Evolutionary conservation across 2,888 invertebrate species (phyloP), one percentile per base, ranked within the genome.

Genomic region (Ypsolopha scabrella): DNA sequence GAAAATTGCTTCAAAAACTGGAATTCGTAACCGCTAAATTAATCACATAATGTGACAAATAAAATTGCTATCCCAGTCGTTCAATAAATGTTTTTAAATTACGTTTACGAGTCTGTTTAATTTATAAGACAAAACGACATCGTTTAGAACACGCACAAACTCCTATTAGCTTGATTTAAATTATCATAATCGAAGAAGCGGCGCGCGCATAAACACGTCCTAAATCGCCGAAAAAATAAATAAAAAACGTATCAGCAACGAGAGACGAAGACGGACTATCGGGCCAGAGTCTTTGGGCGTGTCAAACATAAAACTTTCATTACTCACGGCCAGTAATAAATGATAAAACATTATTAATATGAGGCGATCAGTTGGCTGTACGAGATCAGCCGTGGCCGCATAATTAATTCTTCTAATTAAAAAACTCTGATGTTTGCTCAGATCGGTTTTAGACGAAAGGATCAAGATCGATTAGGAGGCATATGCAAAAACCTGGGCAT

Each of bases 331-430:
- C 70, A 67, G 73, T 86, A 81, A 86, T 83, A 86, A 86, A 86
- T 86, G 83, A 86, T 86, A 86, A 85, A 80, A 83, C 83, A 86
- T 86, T 86, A 86, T 86, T 85, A 86, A 85, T 85, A 78, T 71
- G 71, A 66, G 63, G 72, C 73, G 80, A 83, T 82, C 80, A 75
- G 66, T 67, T 76, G 78, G 71, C 73, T 69, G 64, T 64, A 61
- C 65, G 70, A 70, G 75, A 76, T 75, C 80, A 75, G 78, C 76
- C 67, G 64, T 65, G 67, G 66, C 24, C 74, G 74, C 79, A 78
- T 80, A 81, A 83, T 83, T 83, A 83, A 83, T 83, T 80, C 77
- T 72, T 75, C 77, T 80, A 77, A 80, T 83, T 83, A 79, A 79
- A 24, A 24, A 78, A 70, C 62, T 68, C 67, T 64, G 62, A 65